These are phyloP conservation scores for Grapholita molesta DNA, from an alignment of 1,140 invertebrate species.

Conservation along the genomic window DNA sequence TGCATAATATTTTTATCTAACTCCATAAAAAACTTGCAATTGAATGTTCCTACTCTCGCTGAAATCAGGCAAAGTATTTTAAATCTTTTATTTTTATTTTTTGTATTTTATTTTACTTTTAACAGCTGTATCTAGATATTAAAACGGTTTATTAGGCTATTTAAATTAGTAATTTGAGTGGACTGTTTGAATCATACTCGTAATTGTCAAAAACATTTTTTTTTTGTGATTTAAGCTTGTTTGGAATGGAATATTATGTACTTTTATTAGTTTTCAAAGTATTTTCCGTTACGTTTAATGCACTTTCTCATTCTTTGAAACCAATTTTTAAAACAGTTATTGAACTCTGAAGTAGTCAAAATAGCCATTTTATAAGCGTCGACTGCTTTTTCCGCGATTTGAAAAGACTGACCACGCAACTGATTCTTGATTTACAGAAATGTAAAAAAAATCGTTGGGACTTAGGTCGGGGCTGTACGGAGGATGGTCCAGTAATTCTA, in stretches of 20 bases:
- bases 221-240: too few relatives aligned
- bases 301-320: conserved; percentile 23
- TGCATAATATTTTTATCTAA: too few relatives aligned
- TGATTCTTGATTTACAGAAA: conserved; percentile 17
- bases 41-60: too few relatives aligned
- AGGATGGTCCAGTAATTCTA: conserved; percentile 32
- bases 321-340: conserved; percentile 23
- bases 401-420: conserved; percentile 20
- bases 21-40: too few relatives aligned
- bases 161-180: too few relatives aligned
- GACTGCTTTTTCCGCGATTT: conserved; percentile 21
- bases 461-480: conserved; percentile 33
- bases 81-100: too few relatives aligned
- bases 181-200: too few relatives aligned
- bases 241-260: neutral
- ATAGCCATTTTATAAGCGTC: conserved; percentile 21
- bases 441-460: conserved; percentile 30
- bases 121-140: too few relatives aligned
- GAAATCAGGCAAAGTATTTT: too few relatives aligned
- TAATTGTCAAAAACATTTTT: too few relatives aligned
- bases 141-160: too few relatives aligned
- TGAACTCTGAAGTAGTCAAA: conserved; percentile 21
- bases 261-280: neutral
- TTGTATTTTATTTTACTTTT: too few relatives aligned
- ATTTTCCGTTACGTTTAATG: neutral